A percentile compares a stretch with the other conserved stretches of the same genome.
Evolutionary conservation across 2,888 invertebrate genomes (phyloP).

Genomic region (Tetragonisca angustula): DNA sequence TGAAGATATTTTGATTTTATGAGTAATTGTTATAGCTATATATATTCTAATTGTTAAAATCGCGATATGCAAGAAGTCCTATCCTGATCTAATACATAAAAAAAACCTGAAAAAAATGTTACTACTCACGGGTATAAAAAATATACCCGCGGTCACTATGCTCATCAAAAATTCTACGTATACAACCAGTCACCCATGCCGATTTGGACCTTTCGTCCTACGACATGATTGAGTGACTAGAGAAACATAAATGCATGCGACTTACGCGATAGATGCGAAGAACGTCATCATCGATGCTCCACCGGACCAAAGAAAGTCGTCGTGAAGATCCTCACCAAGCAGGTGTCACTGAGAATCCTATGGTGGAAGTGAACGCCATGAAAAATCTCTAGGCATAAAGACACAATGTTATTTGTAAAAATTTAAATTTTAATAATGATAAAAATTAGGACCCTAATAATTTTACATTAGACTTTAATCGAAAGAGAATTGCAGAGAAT

Average conservation of each 20-base stretch:
- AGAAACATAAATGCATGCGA: background rate
- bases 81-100: background rate
- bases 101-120: background rate
- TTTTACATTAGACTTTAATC: too few species aligned
- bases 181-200: background rate
- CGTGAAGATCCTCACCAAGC: background rate
- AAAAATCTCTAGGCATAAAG: background rate
- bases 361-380: too few species aligned
- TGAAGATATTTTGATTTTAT: too few species aligned
- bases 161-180: background rate
- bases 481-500: too few species aligned
- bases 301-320: accelerated
- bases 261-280: background rate
- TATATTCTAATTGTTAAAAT: background rate
- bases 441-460: too few species aligned
- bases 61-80: background rate
- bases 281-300: background rate
- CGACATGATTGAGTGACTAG: background rate
- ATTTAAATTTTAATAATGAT: too few species aligned
- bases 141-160: background rate
- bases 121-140: background rate
- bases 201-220: background rate
- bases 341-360: background rate
- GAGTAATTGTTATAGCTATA: too few species aligned
- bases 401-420: background rate